Conservation (phyloP, 2,113 vertebrate species). For the Crotalus horridus region DNA sequence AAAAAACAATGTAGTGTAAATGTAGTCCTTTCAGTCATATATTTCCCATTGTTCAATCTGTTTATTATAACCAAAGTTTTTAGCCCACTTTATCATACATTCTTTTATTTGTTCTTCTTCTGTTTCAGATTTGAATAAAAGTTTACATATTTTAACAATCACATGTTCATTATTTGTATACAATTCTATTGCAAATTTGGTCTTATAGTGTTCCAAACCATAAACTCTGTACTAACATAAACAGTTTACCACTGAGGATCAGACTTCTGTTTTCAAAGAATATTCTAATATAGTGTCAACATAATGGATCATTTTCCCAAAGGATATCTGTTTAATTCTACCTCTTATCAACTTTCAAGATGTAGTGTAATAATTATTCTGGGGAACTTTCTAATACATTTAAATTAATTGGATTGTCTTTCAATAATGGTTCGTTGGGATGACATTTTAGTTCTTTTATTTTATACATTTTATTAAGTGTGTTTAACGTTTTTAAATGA, state of each 20-base stretch:
- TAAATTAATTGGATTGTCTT: background rate
- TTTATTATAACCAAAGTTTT: background rate
- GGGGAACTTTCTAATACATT: background rate
- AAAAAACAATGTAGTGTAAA: background rate
- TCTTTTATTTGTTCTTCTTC: background rate
- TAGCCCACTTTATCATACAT: background rate
- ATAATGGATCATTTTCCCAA: background rate
- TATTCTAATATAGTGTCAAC: background rate
- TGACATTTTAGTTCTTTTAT: background rate
- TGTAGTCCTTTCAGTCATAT: background rate
- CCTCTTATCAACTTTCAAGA: background rate
- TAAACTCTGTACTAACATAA: background rate
- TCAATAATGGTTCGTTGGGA: background rate
- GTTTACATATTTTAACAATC: background rate
- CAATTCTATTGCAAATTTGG: background rate
- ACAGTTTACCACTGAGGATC: background rate
- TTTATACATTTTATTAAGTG: background rate
- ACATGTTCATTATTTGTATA: background rate
- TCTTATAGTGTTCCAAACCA: background rate
- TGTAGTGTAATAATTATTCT: background rate
- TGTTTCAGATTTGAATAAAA: background rate
- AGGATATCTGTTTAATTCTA: background rate
- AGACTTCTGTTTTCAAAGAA: no score
- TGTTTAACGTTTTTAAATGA: background rate
- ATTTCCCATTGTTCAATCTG: background rate